Evolutionary conservation across 2,888 invertebrate genomes (phyloP), one percentile per base, ranked within the genome.

Genomic region (Cheilosia vulpina): DNA sequence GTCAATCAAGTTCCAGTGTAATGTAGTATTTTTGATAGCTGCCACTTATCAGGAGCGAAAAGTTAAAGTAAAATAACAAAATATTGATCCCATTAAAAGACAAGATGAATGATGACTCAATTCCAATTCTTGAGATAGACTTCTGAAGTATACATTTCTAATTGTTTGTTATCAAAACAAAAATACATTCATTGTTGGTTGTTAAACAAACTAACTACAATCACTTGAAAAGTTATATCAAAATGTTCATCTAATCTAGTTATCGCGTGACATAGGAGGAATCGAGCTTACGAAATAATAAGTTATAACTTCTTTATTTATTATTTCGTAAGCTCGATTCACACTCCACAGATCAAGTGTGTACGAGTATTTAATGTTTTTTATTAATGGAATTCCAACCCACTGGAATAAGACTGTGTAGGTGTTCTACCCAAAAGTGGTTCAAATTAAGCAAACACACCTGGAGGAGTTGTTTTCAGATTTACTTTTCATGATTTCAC

Each of bases 401-500:
- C 57, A 75, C 65, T 73, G 47, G 17, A 53, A 11, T 11, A 50
- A 9, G 21, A 15, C 60, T 34, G 38, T 55, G 62, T 77, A 62
- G 78, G 78, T 50, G 69, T 34, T 21, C 21, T 34, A 21, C 45
- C 19, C 69, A 34, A 27, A 69, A 34, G 31, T 52, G 58, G 5
- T 75, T 47, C 65, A 65, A 69, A 47, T 43, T 34, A 50, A 63
- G 9, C 52, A 57, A 78, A 69, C 69, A 69, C 69, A 78, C 50
- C 69, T 63, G 62, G 55, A 21, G 55, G 57, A 71, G 63, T 71
- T 55, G 38, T 53, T 24, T 45, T 13, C 24, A 47, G 38, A 24
- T 24, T 21, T 9, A 21, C 19, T 58, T 69, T 50, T 75, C 11
- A 38, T 38, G 38, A 38, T 50, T 76, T 52, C 31, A 58, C 58